Percentiles rank a stretch among this genome's conserved stretches.
Conservation (phyloP, 2,797 vertebrate genomes). For the Acanthiza pusilla region DNA sequence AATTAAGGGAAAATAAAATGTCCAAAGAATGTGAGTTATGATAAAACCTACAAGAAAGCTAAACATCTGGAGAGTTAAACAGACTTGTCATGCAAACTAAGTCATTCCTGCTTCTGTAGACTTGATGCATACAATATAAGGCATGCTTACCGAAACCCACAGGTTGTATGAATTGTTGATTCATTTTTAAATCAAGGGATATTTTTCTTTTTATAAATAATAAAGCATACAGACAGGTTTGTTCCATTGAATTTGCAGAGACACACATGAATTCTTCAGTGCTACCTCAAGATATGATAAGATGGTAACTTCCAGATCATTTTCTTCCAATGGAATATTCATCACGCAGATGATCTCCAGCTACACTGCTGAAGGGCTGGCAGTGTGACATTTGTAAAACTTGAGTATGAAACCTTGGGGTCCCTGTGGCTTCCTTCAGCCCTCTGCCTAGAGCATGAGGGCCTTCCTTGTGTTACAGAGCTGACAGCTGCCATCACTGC, state of each 20-base stretch:
- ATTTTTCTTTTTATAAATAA: not conserved
- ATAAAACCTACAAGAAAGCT: not conserved
- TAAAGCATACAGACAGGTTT: not conserved
- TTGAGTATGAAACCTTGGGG: not conserved
- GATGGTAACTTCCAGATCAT: not conserved
- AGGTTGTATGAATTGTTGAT: not conserved
- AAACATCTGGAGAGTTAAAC: not conserved
- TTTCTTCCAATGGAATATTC: not conserved
- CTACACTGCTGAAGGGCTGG: not conserved
- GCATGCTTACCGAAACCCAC: not conserved
- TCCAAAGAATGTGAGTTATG: not conserved
- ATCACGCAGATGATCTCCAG: not conserved
- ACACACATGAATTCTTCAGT: not conserved
- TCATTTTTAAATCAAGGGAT: not conserved
- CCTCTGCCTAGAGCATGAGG: not conserved
- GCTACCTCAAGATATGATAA: not conserved
- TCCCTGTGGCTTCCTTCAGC: not conserved
- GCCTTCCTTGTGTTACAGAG: not conserved
- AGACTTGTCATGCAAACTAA: not conserved
- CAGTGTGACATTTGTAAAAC: not conserved
- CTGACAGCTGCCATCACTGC: not conserved
- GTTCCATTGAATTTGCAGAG: not conserved
- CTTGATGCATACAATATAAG: not conserved
- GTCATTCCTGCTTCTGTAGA: not conserved
- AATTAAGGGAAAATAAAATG: not conserved